Conservation (phyloP, 2,113 vertebrate genomes). For the Ceyx cyanopectus region DNA sequence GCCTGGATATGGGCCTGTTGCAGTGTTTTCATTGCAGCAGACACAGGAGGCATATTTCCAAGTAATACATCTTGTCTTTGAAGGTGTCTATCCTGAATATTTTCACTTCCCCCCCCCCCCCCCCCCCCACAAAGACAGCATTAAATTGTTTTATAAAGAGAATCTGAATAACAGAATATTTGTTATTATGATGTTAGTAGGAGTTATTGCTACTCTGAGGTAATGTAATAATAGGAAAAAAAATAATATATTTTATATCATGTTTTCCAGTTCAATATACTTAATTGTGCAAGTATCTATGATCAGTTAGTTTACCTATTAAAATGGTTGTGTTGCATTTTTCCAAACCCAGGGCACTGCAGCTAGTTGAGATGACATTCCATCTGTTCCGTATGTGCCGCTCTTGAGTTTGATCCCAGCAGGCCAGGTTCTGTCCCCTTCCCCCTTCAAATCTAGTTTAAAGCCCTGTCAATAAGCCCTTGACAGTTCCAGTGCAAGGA, state of each 20-base stretch:
- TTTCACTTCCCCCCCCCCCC: neutral
- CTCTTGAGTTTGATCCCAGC: too few species aligned
- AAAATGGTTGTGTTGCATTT: neutral
- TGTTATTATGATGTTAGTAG: neutral
- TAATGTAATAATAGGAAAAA: neutral
- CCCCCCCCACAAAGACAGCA: neutral
- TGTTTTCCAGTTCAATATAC: neutral
- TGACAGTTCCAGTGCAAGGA: too few species aligned
- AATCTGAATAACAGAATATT: conserved; percentile 2
- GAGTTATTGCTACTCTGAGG: neutral
- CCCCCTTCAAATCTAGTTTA: too few species aligned
- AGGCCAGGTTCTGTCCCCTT: too few species aligned
- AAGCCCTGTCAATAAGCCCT: too few species aligned
- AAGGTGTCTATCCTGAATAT: neutral
- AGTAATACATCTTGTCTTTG: neutral
- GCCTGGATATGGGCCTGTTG: neutral
- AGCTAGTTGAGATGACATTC: neutral
- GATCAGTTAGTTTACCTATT: neutral
- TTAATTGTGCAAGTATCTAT: neutral
- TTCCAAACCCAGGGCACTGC: neutral
- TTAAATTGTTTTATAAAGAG: neutral
- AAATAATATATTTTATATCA: neutral
- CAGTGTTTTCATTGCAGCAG: neutral
- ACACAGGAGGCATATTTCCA: neutral
- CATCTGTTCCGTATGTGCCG: neutral